Base-by-base conservation (phyloP, 2,888 invertebrate genomes). In the Epirrita christyi region DNA sequence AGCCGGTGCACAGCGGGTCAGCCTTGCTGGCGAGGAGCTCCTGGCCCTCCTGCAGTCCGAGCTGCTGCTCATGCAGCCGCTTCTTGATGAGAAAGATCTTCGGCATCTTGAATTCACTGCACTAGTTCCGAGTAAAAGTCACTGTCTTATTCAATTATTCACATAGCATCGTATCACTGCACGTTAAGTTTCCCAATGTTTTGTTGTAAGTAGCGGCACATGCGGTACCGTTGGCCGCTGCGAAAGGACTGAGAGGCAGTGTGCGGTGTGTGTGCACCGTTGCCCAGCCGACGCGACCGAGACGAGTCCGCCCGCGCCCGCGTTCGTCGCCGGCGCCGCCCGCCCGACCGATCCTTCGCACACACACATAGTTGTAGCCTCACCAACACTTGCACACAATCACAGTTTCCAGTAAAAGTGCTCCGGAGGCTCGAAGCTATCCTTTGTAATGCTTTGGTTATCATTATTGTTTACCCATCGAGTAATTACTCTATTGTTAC, bases 1-100 rank as follows among this genome's bases (percentile, higher is more conserved):
- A 92, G 68, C 93, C 93, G 71, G 94, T 92, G 80, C 93, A 94
- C 67, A 94, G 84, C 64, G 94, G 88, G 80, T 95, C 94, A 70
- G 92, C 86, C 85, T 95, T 95, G 78, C 85, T 83, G 71, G 93
- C 91, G 59, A 94, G 93, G 74, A 96, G 93, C 88, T 97, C 96
- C 88, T 97, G 97, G 66, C 96, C 94, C 86, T 97, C 97, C 87
- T 96, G 93, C 83, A 97, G 91, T 76, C 96, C 94, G 80, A 96
- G 94, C 91, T 97, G 97, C 94, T 97, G 97, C 95, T 97, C 96
- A 76, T 96, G 96, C 93, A 97, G 94, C 84, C 97, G 95, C 88
- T 97, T 96, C 92, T 97, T 97, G 78, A 97, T 97, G 76, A 97
- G 92, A 92, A 97, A 97, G 90, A 97, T 97, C 94, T 97, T 97